Conservation (phyloP, 2,888 invertebrate species). For the Sinodicranocentrus sp. region DNA sequence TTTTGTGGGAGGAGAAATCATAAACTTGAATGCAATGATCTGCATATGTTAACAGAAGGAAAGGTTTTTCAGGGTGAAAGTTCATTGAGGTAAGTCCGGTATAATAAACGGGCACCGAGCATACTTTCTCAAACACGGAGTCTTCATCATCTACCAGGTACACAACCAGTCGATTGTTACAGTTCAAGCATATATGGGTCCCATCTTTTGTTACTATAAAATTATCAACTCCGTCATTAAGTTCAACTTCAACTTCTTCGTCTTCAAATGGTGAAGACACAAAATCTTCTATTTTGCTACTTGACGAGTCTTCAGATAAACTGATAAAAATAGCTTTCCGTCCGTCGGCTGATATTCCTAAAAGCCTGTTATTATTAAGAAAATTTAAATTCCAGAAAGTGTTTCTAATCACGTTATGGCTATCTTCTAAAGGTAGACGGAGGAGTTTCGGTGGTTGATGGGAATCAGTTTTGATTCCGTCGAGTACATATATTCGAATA, state of each 20-base stretch:
- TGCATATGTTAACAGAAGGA: conserved; percentile 68
- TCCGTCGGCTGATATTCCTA: conserved; percentile 67
- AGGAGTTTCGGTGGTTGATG: neutral
- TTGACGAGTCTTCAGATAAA: conserved; percentile 18
- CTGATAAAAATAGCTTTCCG: conserved; percentile 41
- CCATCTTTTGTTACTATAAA: conserved; percentile 29
- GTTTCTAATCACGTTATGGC: conserved; percentile 5
- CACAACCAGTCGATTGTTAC: conserved; percentile 39
- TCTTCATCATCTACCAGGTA: conserved; percentile 44
- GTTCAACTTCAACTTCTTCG: conserved; percentile 31
- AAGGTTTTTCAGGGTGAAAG: conserved; percentile 67
- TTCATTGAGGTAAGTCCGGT: conserved; percentile 59
- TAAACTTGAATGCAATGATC: conserved; percentile 72
- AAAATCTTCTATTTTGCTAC: conserved; percentile 25
- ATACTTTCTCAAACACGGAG: conserved; percentile 15
- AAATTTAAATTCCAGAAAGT: conserved; percentile 62
- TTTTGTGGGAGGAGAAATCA: conserved; percentile 60
- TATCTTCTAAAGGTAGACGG: conserved; percentile 25
- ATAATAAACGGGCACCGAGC: conserved; percentile 61
- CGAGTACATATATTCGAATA: conserved; percentile 41
- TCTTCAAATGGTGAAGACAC: conserved; percentile 37
- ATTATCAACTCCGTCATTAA: conserved; percentile 41
- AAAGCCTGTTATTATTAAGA: conserved; percentile 28
- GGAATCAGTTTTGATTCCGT: neutral
- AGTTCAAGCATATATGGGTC: conserved; percentile 46